phyloP scores from a whole-genome alignment of 2,797 vertebrate species.

The Balearica regulorum region DNA sequence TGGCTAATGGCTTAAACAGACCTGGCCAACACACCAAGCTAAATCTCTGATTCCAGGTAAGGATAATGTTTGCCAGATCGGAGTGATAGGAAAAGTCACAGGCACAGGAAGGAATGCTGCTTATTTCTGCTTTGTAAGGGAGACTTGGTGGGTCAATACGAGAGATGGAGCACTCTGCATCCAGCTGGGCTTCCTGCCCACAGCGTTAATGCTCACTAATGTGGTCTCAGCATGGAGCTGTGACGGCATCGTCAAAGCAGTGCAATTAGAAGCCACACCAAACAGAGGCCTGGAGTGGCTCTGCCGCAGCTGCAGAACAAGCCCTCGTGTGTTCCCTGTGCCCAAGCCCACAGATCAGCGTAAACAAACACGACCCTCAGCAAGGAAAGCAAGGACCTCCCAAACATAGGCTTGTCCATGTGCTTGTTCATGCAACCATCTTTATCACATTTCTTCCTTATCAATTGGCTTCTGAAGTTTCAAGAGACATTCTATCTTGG shows the following conservation, averaged over 20 bases:
- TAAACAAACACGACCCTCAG: not conserved
- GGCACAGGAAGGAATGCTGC: not conserved
- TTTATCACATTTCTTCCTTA: not conserved
- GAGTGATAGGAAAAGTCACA: not conserved
- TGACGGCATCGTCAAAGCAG: not conserved
- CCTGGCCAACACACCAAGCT: not conserved
- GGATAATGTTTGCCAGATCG: not conserved
- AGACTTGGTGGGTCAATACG: not conserved
- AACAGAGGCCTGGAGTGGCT: not conserved
- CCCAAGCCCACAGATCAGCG: not conserved
- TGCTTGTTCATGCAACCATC: not conserved
- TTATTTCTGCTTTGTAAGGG: not conserved
- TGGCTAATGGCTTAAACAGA: not conserved
- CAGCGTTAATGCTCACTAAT: fast-evolving
- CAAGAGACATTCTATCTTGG: not conserved
- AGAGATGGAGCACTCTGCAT: not conserved
- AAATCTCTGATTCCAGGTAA: not conserved
- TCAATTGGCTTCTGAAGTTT: not conserved
- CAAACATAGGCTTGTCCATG: not conserved
- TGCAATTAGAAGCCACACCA: not conserved
- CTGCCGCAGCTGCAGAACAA: not conserved
- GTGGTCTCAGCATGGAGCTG: not conserved
- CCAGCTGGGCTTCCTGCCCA: fast-evolving
- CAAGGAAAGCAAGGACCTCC: not conserved
- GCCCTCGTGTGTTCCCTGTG: fast-evolving